phyloP scores from a whole-genome alignment of 2,797 vertebrate species.

The Ctenopoma kingsleyae region DNA sequence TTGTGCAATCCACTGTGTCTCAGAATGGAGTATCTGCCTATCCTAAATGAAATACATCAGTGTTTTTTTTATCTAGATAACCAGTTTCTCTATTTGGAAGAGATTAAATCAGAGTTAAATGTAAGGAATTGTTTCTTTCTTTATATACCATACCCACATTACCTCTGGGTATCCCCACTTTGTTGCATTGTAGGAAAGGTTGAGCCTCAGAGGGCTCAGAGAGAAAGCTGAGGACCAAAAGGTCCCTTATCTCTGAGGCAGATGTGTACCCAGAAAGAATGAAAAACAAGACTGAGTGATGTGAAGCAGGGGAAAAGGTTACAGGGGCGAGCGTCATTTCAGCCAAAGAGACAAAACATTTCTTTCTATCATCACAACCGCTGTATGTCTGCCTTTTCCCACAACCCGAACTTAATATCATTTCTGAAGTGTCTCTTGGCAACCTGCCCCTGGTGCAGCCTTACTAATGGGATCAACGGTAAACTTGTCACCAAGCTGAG shows the following conservation, averaged over 20 bases:
- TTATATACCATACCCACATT: conserved; percentile 10
- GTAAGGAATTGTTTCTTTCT: conserved; percentile 13
- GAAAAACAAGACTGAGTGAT: conserved; percentile 65
- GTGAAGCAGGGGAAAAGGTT: conserved; percentile 60
- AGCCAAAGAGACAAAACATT: conserved; percentile 61
- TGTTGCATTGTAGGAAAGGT: conserved; percentile 58
- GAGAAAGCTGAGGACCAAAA: conserved; percentile 41
- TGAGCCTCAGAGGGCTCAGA: conserved; percentile 34
- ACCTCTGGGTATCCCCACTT: conserved; percentile 22
- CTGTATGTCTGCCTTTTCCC: conserved; percentile 44
- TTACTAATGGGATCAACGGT: conserved; percentile 45
- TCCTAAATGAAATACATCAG: conserved; percentile 24
- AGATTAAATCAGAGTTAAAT: conserved; percentile 21
- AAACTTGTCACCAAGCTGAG: conserved; percentile 34
- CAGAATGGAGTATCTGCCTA: conserved; percentile 13
- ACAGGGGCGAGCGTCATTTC: conserved; percentile 31
- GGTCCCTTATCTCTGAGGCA: conserved; percentile 65
- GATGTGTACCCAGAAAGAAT: conserved; percentile 60
- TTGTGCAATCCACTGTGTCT: conserved; percentile 4
- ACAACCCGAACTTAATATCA: conserved; percentile 42
- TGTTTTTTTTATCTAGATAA: background rate
- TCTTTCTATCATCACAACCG: conserved; percentile 21
- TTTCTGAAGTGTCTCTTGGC: conserved; percentile 44
- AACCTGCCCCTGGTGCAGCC: conserved; percentile 18
- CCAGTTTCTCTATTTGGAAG: conserved; percentile 10